phyloP scores from a whole-genome alignment of 2,888 invertebrate species.

The Mythimna pallens region DNA sequence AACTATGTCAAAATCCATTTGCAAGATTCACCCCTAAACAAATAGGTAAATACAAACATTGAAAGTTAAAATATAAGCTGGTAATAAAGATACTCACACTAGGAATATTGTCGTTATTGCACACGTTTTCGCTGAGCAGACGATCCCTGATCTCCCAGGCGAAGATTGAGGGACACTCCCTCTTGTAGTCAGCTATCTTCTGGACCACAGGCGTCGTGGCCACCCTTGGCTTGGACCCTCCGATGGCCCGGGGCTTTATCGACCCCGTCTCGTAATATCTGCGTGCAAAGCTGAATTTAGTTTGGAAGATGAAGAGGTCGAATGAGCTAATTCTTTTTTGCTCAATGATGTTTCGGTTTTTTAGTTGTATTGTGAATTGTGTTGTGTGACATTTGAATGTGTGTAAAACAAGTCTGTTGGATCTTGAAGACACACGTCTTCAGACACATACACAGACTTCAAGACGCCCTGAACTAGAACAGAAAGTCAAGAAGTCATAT shows the following conservation, averaged over 20 bases:
- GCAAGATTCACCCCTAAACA: too few species aligned
- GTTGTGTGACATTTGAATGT: too few species aligned
- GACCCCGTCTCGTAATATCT: conserved; percentile 99
- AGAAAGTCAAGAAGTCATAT: too few species aligned
- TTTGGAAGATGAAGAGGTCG: conserved; percentile 76
- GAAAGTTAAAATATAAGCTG: not conserved
- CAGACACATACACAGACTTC: too few species aligned
- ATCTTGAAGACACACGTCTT: too few species aligned
- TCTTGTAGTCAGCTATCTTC: conserved; percentile 98
- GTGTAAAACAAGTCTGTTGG: too few species aligned
- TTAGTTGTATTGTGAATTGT: not conserved
- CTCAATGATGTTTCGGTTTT: conserved; percentile 46
- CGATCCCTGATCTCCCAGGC: conserved; percentile 99
- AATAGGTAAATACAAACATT: too few species aligned
- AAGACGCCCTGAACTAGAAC: too few species aligned
- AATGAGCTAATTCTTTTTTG: conserved; percentile 63
- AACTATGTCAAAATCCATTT: too few species aligned
- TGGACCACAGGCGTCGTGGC: conserved; percentile 98
- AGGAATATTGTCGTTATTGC: conserved; percentile 99
- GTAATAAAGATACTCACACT: conserved; percentile 94
- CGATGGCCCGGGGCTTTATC: conserved; percentile 98
- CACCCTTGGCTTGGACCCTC: conserved; percentile 98
- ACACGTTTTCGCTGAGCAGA: conserved; percentile 97
- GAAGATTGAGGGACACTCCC: conserved; percentile 99
- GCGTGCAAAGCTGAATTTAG: conserved; percentile 87